These are phyloP conservation scores for Dendroctonus valens DNA, from an alignment of 1,140 invertebrate genomes.

Conservation along the genomic window DNA sequence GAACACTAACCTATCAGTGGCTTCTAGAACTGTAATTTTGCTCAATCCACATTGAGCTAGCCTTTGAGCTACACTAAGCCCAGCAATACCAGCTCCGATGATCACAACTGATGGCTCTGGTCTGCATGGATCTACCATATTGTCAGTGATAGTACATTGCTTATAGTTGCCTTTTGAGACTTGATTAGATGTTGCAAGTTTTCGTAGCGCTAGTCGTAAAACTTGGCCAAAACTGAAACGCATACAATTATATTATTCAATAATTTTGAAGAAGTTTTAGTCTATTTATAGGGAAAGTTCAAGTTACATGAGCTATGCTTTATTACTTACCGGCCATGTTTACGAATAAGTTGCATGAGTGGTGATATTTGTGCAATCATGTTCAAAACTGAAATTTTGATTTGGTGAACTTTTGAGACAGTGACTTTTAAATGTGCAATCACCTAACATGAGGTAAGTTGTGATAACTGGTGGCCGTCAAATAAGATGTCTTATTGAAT, in stretches of 20 bases:
- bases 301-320: not conserved
- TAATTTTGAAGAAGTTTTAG: not conserved
- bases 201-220: conserved; percentile 16
- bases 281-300: not conserved
- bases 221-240: conserved; percentile 15
- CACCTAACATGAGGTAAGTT: too few species aligned
- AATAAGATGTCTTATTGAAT: too few species aligned
- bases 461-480: too few species aligned
- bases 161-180: conserved; percentile 19
- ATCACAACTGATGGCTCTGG: conserved; percentile 68
- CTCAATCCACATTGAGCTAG: conserved; percentile 66
- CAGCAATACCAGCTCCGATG: conserved; percentile 73
- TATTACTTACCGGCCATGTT: conserved; percentile 7
- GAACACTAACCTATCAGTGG: conserved; percentile 62
- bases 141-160: conserved; percentile 47
- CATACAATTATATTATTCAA: not conserved
- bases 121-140: conserved; percentile 57
- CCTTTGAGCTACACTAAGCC: conserved; percentile 70
- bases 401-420: conserved; percentile 8
- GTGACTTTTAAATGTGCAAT: conserved; percentile 5
- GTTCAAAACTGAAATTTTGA: conserved; percentile 28
- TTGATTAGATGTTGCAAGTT: conserved; percentile 4
- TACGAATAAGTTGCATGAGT: conserved; percentile 2
- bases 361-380: conserved; percentile 21
- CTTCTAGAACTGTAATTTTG: conserved; percentile 70